phyloP scores from a whole-genome alignment of 2,113 vertebrate genomes.

The Podarcis raffonei region DNA sequence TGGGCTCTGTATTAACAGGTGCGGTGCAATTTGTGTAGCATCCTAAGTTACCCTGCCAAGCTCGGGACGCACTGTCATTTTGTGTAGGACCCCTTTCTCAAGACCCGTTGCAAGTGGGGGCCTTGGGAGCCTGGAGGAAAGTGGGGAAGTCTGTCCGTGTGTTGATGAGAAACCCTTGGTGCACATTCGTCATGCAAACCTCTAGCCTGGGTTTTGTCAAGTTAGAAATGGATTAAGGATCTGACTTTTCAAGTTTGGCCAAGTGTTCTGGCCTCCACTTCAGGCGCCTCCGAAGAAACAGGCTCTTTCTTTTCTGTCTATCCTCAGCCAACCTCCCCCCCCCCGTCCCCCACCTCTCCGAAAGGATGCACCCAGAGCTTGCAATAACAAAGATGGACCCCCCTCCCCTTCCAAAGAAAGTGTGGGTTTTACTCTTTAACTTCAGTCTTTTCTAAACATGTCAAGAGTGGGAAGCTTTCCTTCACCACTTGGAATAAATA shows the following conservation, averaged over 20 bases:
- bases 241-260: conserved; percentile 39
- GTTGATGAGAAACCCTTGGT: background rate
- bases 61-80: background rate
- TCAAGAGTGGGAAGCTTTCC: background rate
- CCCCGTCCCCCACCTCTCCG: background rate
- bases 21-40: no score
- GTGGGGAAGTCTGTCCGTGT: background rate
- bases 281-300: background rate
- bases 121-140: background rate
- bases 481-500: background rate
- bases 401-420: conserved; percentile 43
- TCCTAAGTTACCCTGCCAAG: background rate
- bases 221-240: conserved; percentile 32
- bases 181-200: background rate
- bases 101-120: background rate
- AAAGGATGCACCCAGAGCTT: conserved; percentile 43
- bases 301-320: no score
- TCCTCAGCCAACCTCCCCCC: background rate
- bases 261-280: conserved; percentile 36
- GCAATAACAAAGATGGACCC: conserved; percentile 14
- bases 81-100: background rate
- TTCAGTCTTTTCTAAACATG: conserved; percentile 32
- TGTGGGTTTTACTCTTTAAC: conserved; percentile 35
- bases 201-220: conserved; percentile 14
- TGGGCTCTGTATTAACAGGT: background rate